phyloP scores from a whole-genome alignment of 2,797 vertebrate genomes.

The Lycodopsis pacificus region DNA sequence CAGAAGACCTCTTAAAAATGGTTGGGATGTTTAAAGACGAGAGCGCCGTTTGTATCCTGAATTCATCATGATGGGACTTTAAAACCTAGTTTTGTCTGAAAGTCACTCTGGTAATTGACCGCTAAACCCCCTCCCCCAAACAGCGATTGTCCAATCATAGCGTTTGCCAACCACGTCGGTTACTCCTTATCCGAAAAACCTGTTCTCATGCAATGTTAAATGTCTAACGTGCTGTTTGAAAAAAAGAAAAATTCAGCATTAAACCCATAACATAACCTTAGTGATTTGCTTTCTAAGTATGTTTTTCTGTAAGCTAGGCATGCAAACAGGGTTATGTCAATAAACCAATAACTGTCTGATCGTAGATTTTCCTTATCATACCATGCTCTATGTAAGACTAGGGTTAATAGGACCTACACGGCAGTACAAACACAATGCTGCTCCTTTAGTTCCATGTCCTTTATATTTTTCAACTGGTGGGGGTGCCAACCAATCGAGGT shows the following conservation, averaged over 20 bases:
- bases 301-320: background rate
- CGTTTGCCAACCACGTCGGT: background rate
- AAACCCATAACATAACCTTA: background rate
- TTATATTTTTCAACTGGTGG: background rate
- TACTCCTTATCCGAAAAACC: background rate
- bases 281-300: background rate
- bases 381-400: background rate
- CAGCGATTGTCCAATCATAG: background rate
- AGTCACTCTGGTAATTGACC: slow-evolving; percentile 20
- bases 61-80: background rate
- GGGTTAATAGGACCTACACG: background rate
- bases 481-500: background rate
- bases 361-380: background rate
- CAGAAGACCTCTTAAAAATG: background rate
- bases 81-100: slow-evolving; percentile 9
- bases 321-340: background rate
- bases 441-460: background rate
- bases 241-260: background rate
- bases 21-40: background rate
- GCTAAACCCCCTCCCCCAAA: background rate
- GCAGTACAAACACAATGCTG: background rate
- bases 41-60: background rate
- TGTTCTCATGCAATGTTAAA: background rate
- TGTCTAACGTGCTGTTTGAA: background rate
- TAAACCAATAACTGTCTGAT: background rate